Conservation (phyloP, 2,797 vertebrate species). For the Sciurus carolinensis region DNA sequence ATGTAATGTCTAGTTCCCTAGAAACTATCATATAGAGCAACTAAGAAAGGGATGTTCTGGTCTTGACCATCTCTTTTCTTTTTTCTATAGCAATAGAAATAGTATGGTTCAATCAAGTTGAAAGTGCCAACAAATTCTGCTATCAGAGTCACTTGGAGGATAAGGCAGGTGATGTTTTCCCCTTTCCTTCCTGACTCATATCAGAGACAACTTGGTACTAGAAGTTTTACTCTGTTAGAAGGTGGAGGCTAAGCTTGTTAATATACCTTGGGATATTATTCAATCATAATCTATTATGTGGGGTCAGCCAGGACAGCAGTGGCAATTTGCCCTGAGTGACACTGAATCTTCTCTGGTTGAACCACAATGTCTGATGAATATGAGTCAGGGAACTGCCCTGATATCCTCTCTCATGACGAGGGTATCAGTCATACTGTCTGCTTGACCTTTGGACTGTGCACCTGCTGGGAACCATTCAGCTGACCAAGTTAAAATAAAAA, state of each 20-base stretch:
- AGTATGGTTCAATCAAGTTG: not conserved
- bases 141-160: conserved; percentile 39
- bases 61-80: not conserved
- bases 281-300: not conserved
- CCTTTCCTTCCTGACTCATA: conserved; percentile 1
- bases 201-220: not conserved
- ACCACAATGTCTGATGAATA: not conserved
- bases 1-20: not conserved
- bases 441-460: not conserved
- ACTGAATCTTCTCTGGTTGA: not conserved
- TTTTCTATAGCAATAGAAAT: not conserved
- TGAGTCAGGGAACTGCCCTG: not conserved
- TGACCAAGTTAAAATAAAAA: not conserved
- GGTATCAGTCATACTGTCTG: not conserved
- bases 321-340: not conserved
- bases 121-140: not conserved
- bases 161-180: not conserved
- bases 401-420: not conserved
- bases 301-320: not conserved
- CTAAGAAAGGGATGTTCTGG: not conserved
- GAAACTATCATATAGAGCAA: not conserved
- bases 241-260: not conserved
- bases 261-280: not conserved
- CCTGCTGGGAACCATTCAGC: not conserved
- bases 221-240: not conserved